Evolutionary conservation across 2,888 invertebrate genomes (phyloP), one percentile per base, ranked within the genome.

Genomic region (Brachyptera risi): DNA sequence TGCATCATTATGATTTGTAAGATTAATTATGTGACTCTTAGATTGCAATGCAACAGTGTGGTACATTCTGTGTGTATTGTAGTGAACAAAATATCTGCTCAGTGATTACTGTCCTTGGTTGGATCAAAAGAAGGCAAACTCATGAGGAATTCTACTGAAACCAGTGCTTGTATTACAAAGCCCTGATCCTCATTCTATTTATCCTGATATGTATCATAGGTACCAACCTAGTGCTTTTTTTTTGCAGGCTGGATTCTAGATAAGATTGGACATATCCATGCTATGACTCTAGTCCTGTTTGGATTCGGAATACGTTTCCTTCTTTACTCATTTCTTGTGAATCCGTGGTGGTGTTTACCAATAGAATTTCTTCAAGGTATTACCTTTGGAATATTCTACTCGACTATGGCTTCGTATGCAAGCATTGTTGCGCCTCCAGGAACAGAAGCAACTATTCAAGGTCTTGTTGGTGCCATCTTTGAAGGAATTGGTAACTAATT

Each of bases 321-420:
- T 64, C 77, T 88, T 15, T 96, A 96, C 73, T 94, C 93, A 1
- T 75, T 87, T 58, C 75, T 95, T 58, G 77, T 78, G 1, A 86
- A 92, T 74, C 86, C 92, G 0, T 94, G 94, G 93, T 85, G 83
- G 79, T 85, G 90, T 50, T 77, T 96, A 62, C 87, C 92, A 0
- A 84, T 96, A 57, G 96, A 96, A 74, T 73, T 93, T 63, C 76
- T 90, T 7, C 93, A 96, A 74, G 94, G 96, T 0, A 77, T 95
- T 21, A 92, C 94, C 0, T 90, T 91, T 72, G 95, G 95, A 19
- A 82, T 94, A 72, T 90, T 90, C 70, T 94, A 90, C 73, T 85
- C 92, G 0, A 87, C 91, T 9, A 91, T 93, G 90, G 86, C 92
- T 17, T 90, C 92, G 0, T 94, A 92, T 74, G 92, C 92, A 0